Conservation (phyloP, 2,888 invertebrate genomes). For the Anoncus sp. region DNA sequence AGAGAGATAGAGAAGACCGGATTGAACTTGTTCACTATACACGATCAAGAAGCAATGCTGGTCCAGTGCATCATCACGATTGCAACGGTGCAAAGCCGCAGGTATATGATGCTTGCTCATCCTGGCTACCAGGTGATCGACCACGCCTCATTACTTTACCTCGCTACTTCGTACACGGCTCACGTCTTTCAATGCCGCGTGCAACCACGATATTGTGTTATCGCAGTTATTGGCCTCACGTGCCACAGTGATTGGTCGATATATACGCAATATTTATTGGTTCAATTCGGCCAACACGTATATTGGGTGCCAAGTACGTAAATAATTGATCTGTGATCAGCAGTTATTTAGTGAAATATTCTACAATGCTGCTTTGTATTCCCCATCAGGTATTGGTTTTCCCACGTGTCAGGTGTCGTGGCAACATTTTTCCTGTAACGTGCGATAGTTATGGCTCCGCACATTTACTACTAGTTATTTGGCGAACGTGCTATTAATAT, state of each 20-base stretch:
- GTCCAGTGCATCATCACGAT: constrained; percentile 48
- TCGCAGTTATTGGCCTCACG: constrained; percentile 29
- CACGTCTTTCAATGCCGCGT: constrained; percentile 34
- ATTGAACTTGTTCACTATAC: constrained; percentile 67
- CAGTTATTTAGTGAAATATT: no score
- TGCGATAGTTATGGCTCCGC: no score
- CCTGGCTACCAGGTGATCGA: constrained; percentile 80
- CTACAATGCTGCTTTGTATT: no score
- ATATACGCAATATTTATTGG: background rate
- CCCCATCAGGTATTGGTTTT: no score
- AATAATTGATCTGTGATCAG: no score
- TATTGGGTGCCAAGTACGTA: no score
- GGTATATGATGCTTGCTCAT: constrained; percentile 63
- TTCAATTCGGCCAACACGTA: background rate
- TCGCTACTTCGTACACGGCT: constrained; percentile 73
- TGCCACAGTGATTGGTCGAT: constrained; percentile 1
- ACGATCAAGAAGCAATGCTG: constrained; percentile 39
- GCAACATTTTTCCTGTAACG: no score
- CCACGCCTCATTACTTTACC: constrained; percentile 81
- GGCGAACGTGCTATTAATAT: no score
- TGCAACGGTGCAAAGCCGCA: constrained; percentile 46
- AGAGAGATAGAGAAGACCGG: constrained; percentile 66
- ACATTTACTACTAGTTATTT: no score
- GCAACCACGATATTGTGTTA: no score
- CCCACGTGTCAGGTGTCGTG: no score